phyloP scores from a whole-genome alignment of 1,140 invertebrate species.

The Plectus sambesii region DNA sequence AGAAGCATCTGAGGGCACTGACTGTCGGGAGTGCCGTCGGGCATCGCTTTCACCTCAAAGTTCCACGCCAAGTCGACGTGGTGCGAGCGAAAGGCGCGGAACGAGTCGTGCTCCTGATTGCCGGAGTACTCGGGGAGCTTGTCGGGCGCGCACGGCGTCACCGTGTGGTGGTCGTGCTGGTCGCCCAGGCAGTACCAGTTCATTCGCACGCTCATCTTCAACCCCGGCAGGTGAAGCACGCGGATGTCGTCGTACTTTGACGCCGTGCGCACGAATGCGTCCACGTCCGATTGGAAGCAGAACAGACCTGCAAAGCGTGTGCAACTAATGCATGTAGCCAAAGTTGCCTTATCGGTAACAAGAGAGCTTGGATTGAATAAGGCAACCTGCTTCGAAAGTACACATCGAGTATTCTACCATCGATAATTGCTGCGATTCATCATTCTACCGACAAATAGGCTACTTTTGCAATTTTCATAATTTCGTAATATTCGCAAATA shows the following conservation, averaged over 20 bases:
- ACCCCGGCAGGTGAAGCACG: conserved; percentile 73
- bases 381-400: no score
- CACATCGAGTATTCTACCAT: background rate
- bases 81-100: conserved; percentile 76
- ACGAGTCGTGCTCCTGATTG: conserved; percentile 65
- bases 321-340: background rate
- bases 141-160: conserved; percentile 87
- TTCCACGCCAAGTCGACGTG: conserved; percentile 75
- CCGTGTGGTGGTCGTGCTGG: conserved; percentile 86
- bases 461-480: background rate
- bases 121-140: conserved; percentile 92
- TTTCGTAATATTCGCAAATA: no score
- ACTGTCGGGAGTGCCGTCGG: conserved; percentile 10
- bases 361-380: no score
- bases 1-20: conserved; percentile 35
- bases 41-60: conserved; percentile 68
- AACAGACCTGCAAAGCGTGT: conserved; percentile 57
- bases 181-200: conserved; percentile 82
- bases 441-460: no score
- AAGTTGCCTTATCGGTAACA: background rate
- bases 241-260: conserved; percentile 96
- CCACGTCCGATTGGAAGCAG: conserved; percentile 69
- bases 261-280: conserved; percentile 80
- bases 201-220: conserved; percentile 70
- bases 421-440: no score